Evolutionary conservation across 2,888 invertebrate species (phyloP).

Genomic region (Emmelina monodactyla): DNA sequence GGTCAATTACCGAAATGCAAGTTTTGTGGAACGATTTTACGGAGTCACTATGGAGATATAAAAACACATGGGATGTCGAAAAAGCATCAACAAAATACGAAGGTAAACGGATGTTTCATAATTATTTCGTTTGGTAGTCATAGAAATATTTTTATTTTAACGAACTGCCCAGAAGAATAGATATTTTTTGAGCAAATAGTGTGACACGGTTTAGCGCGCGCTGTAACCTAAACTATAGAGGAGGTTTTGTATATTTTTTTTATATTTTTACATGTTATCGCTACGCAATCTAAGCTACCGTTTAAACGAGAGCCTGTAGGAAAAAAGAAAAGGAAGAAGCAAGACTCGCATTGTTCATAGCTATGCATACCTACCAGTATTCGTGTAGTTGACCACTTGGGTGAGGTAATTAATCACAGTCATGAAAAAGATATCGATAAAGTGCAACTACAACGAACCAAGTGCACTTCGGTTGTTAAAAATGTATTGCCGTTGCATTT

Average conservation of each 20-base stretch:
- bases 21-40: slow-evolving; percentile 13
- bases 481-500: slow-evolving; percentile 10
- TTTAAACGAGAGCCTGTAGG: slow-evolving; percentile 4
- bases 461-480: slow-evolving; percentile 11
- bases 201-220: background rate
- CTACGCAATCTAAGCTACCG: slow-evolving; percentile 11
- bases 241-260: background rate
- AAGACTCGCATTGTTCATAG: slow-evolving; percentile 13
- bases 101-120: background rate
- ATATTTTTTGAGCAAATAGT: background rate
- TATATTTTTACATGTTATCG: slow-evolving; percentile 10
- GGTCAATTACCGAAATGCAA: slow-evolving; percentile 13
- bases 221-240: too few species aligned
- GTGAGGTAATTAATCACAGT: slow-evolving; percentile 15
- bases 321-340: slow-evolving; percentile 11
- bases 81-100: slow-evolving; percentile 9
- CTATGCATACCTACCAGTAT: slow-evolving; percentile 14
- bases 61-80: slow-evolving; percentile 13
- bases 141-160: too few species aligned
- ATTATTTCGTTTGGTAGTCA: background rate
- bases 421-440: slow-evolving; percentile 8
- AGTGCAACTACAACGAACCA: slow-evolving; percentile 12
- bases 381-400: slow-evolving; percentile 15
- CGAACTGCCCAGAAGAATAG: too few species aligned
- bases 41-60: slow-evolving; percentile 13